Evolutionary conservation across 2,888 invertebrate species (phyloP), one percentile per base, ranked within the genome.

Genomic region (Lasioglossum malachurum): DNA sequence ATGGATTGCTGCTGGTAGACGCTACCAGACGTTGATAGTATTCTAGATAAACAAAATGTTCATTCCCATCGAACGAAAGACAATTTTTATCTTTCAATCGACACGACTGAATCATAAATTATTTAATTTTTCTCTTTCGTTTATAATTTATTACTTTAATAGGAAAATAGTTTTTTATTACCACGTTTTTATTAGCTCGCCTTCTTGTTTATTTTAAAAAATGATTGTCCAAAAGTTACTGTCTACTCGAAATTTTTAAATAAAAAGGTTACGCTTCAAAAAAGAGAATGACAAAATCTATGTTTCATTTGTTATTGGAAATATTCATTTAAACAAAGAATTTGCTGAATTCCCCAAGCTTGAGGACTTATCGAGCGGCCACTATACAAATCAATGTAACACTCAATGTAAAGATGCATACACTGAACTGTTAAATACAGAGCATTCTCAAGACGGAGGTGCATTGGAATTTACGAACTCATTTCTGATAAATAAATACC

Each of bases 351-450:
- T 27, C 8, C 31, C 31, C 31, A 31, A 64, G 64, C 27, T 64
- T 16, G 2, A 16, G 16, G 16, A 64, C 14, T 31, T 64, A 64
- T 64, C 64, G 64, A 64, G 31, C 31, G 8, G n/a, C 8, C 31
- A 64, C 31, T 64, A 31, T 64, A 64, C 1, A 31, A 64, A 31
- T 64, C 7, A 64, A 64, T 64, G 14, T 35, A 38, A 38, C 35
- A 69, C 44, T 38, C 46, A 5, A 27, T n/a, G 31, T 31, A 71
- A 60, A 35, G 75, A 83, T 75, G 71, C 74, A 57, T 75, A 38
- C 69, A 41, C n/a, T 35, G 57, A 75, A 71, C n/a, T 53, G 49
- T 67, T 14, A 71, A 38, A 57, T 75, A 73, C 23, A 44, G 10
- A 23, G 27, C 71, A 49, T 19, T 53, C 38, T 38, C 31, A 67